Base-by-base conservation (phyloP, 2,888 invertebrate species). In the Anthrax anthrax region DNA sequence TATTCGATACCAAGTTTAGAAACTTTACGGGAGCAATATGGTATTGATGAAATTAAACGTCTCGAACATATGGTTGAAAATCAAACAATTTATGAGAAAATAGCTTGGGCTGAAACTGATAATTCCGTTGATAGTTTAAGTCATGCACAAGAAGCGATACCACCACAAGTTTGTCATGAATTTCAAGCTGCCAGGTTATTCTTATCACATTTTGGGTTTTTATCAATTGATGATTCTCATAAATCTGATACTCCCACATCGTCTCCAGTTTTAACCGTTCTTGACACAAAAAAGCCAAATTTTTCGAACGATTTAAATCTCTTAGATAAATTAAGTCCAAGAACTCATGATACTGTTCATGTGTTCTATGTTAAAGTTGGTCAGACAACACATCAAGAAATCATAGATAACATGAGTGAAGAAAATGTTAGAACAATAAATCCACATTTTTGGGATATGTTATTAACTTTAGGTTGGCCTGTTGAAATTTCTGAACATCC, bases 161-260 rank as follows among this genome's bases (percentile, higher is more conserved):
- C 90, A 2, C 90, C 88, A 0, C 74, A 80, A 3, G 81, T 86
- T 4, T 87, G 87, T 55, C 84, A 89, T 47, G 92, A 94, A 63
- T 96, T 95, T 62, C 94, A 96, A 70, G 94, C 96, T 0, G 90
- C 96, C 2, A 76, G 97, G 43, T 72, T 97, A 23, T 92, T 98
- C 64, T 72, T 98, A 17, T 92, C 95, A 4, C 94, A 97, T 67
- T 92, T 97, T 66, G 97, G 97, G 1, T 85, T 95, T 58, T 70
- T 97, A 17, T 78, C 81, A 37, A 74, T 80, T 37, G 72, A 72
- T 50, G 65, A 62, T 4, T 67, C 73, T 36, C 73, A 61, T 48
- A 65, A 67, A 3, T 57, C 60, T 45, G 54, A 59, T 16, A 52
- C 64, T 32, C 56, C 59, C 4, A 58, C 64, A 3, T 57, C 64